Conservation (phyloP, 1,140 invertebrate species). For the Polypedilum pembai region DNA sequence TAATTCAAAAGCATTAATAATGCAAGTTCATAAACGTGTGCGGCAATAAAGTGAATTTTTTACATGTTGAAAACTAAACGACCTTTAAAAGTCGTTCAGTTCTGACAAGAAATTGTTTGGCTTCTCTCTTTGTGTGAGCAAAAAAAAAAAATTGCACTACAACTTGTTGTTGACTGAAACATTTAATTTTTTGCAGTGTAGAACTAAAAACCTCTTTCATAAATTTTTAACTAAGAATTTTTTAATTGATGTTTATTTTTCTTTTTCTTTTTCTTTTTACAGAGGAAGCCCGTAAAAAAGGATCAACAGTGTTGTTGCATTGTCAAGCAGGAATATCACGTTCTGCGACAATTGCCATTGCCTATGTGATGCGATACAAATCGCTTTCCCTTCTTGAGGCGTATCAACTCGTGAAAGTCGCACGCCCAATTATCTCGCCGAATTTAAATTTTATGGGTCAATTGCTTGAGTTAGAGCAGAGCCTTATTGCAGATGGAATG, state of each 20-base stretch:
- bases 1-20: too few species aligned
- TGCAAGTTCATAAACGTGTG: background rate
- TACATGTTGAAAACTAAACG: constrained; percentile 18
- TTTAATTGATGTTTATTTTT: constrained; percentile 5
- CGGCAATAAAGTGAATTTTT: background rate
- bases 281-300: constrained; percentile 75
- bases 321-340: constrained; percentile 93
- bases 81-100: constrained; percentile 23
- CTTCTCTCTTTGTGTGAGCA: background rate
- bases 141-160: constrained; percentile 1
- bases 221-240: background rate
- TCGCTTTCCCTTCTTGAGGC: constrained; percentile 81
- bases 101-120: constrained; percentile 19
- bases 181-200: background rate
- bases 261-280: constrained; percentile 47
- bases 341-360: constrained; percentile 89
- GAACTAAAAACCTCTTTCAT: too few species aligned
- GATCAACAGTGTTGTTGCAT: constrained; percentile 79
- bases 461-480: constrained; percentile 78
- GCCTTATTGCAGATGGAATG: constrained; percentile 48
- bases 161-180: background rate
- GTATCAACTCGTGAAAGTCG: constrained; percentile 78
- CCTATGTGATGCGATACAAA: constrained; percentile 88
- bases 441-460: constrained; percentile 98
- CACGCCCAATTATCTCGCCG: constrained; percentile 85